phyloP scores from a whole-genome alignment of 2,888 invertebrate genomes.

The Gandaritis pyraliata region DNA sequence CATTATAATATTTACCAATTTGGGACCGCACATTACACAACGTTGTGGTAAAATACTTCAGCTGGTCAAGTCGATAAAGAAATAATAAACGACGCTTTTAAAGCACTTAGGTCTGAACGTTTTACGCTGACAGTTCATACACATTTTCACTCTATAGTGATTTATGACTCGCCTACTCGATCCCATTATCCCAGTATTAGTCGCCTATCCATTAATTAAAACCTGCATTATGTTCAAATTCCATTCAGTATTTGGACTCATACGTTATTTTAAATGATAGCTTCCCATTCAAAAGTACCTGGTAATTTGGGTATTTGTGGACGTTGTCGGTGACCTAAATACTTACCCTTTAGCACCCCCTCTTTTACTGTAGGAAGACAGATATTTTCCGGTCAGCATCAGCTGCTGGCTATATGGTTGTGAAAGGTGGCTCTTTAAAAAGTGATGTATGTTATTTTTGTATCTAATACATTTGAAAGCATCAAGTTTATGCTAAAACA shows the following conservation, averaged over 20 bases:
- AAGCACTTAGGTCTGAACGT: no score
- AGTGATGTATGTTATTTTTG: no score
- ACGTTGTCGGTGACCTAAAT: background rate
- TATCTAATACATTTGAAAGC: no score
- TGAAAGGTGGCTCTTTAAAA: no score
- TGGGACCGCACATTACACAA: no score
- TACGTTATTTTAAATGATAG: constrained; percentile 38
- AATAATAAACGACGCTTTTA: no score
- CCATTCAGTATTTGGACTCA: constrained; percentile 43
- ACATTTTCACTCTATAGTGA: background rate
- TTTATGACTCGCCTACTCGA: constrained; percentile 12
- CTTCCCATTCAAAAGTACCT: constrained; percentile 28
- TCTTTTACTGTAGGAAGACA: background rate
- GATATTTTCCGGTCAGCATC: background rate
- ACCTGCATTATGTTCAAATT: constrained; percentile 51
- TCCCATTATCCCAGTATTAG: constrained; percentile 40
- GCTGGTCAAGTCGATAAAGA: no score
- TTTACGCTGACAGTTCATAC: constrained; percentile 1
- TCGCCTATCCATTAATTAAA: constrained; percentile 52
- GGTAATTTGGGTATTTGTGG: constrained; percentile 27
- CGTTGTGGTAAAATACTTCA: no score
- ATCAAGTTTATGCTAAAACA: no score
- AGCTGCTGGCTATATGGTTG: no score
- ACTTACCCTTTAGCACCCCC: background rate
- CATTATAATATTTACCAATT: no score